Evolutionary conservation across 2,113 vertebrate genomes (phyloP), one percentile per base, ranked within the genome.

Genomic region (Pedetes capensis): DNA sequence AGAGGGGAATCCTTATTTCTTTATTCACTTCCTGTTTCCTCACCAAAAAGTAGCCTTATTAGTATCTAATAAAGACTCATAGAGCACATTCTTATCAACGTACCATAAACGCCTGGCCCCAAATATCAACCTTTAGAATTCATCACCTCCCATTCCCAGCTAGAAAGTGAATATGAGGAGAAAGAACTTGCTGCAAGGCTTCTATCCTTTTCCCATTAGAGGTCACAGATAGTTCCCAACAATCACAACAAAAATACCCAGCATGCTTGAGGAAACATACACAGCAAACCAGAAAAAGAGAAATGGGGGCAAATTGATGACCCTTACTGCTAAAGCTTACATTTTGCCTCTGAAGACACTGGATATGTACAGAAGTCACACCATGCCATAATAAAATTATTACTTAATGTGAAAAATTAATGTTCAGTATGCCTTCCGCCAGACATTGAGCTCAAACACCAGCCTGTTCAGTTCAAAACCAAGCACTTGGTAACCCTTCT

Each of bases 71-170:
- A 47, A 87, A 87, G 25, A 87, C 22, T 8, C 34, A 13, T 68
- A 18, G 34, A 85, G 1, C 16, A 74, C 20, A 25, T 93, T 93
- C 87, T 89, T 84, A 80, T 90, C 75, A 87, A 96, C 89, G 29
- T 14, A 47, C 22, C 51, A 80, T 61, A 42, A 75, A 86, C 42
- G 4, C 53, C n/a, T 75, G 64, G n/a, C 47, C 84, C 12, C 87
- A 87, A 74, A 95, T 18, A 89, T 22, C 37, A 86, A 17, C 29
- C 49, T 51, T 91, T 25, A 72, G n/a, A 69, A 92, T 90, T 49
- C 42, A 49, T 74, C 53, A 17, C 42, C 22, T 44, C 25, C 29
- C 34, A 42, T 89, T 83, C 37, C 23, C 71, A 96, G 66, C 22
- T 66, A 64, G 68, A 61, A 90, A 85, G 64, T 76, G 69, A 87